phyloP scores from a whole-genome alignment of 92 coral and sea anemone species.

The Umimayanthus kanabou region DNA sequence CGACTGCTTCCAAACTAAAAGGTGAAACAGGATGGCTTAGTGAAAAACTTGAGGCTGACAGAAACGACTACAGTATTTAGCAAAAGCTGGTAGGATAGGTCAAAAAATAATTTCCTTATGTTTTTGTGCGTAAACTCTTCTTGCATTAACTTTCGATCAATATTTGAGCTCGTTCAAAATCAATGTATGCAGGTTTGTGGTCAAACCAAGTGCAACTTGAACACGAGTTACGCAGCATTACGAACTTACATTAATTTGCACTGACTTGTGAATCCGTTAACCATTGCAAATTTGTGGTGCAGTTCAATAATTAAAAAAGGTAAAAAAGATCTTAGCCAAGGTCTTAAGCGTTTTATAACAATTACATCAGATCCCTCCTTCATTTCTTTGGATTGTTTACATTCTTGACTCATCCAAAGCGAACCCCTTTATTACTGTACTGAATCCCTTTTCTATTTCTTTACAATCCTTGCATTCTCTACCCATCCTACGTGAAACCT shows the following conservation, averaged over 20 bases:
- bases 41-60: not conserved
- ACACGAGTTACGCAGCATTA: not conserved
- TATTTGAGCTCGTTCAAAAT: no score
- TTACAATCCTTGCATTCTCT: no score
- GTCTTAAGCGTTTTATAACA: not conserved
- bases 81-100: no score
- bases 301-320: not conserved
- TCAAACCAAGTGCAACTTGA: not conserved
- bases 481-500: no score
- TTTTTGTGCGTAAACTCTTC: no score
- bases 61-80: not conserved
- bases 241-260: not conserved
- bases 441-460: no score
- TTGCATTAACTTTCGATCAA: no score
- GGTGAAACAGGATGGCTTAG: not conserved
- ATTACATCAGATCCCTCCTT: slow-evolving; percentile 65
- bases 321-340: no score
- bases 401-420: no score
- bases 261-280: not conserved
- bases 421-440: no score
- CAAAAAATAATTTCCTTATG: no score
- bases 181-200: no score
- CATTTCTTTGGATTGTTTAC: slow-evolving; percentile 57
- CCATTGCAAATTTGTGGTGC: not conserved
- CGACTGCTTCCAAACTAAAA: slow-evolving; percentile 51